These are phyloP conservation scores for Balanococcus diminutus DNA, from an alignment of 2,888 invertebrate species.

Conservation along the genomic window DNA sequence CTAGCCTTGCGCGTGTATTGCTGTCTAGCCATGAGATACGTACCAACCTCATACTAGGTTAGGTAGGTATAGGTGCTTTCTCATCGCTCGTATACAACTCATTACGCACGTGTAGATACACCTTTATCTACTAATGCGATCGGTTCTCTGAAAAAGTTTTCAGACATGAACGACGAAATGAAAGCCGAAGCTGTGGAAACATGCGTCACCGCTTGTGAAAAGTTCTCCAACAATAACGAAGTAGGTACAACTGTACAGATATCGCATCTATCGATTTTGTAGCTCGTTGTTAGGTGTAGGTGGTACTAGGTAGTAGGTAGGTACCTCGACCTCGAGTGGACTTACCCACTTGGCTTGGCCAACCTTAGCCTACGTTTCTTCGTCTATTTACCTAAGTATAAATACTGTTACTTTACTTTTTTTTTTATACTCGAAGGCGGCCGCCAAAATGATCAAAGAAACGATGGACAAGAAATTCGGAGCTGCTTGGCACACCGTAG, in stretches of 20 bases:
- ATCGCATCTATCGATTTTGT: background rate
- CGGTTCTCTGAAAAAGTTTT: slow-evolving; percentile 63
- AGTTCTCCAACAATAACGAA: slow-evolving; percentile 83
- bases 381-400: background rate
- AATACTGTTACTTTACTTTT: too few relatives aligned
- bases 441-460: slow-evolving; percentile 93
- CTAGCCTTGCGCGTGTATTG: background rate
- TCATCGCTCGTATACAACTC: too few relatives aligned
- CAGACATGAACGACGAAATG: slow-evolving; percentile 95
- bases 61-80: too few relatives aligned
- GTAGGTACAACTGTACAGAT: slow-evolving; percentile 62
- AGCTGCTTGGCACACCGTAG: slow-evolving; percentile 91
- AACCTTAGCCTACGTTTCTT: background rate
- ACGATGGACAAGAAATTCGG: slow-evolving; percentile 95
- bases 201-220: slow-evolving; percentile 92
- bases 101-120: too few relatives aligned
- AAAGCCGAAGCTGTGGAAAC: slow-evolving; percentile 86
- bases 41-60: too few relatives aligned
- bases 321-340: too few relatives aligned
- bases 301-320: too few relatives aligned
- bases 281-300: too few relatives aligned
- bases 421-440: slow-evolving; percentile 66
- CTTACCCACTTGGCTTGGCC: background rate
- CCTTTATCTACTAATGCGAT: too few relatives aligned
- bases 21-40: background rate